Conservation (phyloP, 1,140 invertebrate species). For the Apolygus lucorum region DNA sequence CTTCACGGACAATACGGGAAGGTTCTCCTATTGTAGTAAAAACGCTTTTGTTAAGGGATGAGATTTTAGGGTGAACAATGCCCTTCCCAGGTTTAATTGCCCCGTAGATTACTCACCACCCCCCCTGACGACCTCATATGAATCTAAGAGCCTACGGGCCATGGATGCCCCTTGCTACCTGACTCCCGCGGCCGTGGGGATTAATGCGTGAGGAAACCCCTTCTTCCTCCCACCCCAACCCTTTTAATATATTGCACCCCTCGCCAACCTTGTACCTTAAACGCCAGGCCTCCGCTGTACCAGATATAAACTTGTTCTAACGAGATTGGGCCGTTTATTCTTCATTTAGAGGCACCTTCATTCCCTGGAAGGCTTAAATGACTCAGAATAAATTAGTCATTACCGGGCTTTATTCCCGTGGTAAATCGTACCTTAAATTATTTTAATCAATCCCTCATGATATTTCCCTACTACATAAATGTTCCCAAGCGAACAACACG, state of each 20-base stretch:
- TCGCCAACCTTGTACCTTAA: neutral
- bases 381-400: neutral
- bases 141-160: neutral
- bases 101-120: neutral
- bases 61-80: neutral
- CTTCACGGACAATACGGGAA: neutral
- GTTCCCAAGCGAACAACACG: too few relatives aligned
- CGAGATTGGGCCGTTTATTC: neutral
- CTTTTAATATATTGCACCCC: neutral
- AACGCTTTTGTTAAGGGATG: neutral
- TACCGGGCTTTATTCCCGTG: neutral
- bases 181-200: neutral
- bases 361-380: neutral
- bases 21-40: neutral
- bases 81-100: neutral
- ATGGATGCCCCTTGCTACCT: neutral
- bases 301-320: neutral
- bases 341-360: neutral
- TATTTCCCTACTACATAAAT: too few relatives aligned
- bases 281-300: neutral
- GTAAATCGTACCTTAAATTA: neutral
- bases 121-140: neutral
- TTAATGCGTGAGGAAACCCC: neutral
- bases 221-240: neutral
- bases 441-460: too few relatives aligned